Base-by-base conservation (phyloP, 2,888 invertebrate species). In the Cataglyphis albicans region DNA sequence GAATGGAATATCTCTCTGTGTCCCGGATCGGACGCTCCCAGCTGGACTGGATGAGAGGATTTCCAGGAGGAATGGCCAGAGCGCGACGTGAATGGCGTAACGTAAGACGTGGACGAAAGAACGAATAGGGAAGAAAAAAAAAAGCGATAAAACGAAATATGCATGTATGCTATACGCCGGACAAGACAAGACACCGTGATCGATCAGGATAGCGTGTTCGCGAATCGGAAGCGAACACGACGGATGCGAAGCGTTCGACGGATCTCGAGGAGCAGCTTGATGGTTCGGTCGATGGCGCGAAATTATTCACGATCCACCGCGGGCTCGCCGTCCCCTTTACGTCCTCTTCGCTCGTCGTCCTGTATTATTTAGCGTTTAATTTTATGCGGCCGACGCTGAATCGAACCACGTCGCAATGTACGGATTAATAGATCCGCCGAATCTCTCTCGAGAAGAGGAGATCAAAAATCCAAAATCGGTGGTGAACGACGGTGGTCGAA, bases 1-100 rank as follows among this genome's bases (percentile, higher is more conserved):
- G 86, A 83, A 86, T 81, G 82, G 73, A 52, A 65, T 75, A 84
- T 32, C 32, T 6, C 32, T 6, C 55, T 64, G 82, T 64, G 85
- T 57, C 81, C 81, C 44, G 57, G 61, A 32, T 68, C 63, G 10
- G 41, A 21, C 48, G 63, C 57, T 72, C 73, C 68, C 61, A 32
- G 59, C 35, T 15, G 61, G 41, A n/a, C 52, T 52, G 74, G 21
- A 38, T 61, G 61, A 38, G 48, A 52, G 68, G 81, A 82, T 82
- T 80, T 81, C 44, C 44, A 80, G 41, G 81, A 80, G 78, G 72
- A 80, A 80, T 70, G 78, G 59, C 12, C 81, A 44, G 63, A 80
- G 25, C 67, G 55, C 67, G 55, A 82, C 68, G 82, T 80, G 80
- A 80, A 55, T 81, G 52, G 70, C 81, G 68, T 80, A 78, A 70